Evolutionary conservation across 1,140 invertebrate genomes (phyloP).

Genomic region (Heliconius congener): DNA sequence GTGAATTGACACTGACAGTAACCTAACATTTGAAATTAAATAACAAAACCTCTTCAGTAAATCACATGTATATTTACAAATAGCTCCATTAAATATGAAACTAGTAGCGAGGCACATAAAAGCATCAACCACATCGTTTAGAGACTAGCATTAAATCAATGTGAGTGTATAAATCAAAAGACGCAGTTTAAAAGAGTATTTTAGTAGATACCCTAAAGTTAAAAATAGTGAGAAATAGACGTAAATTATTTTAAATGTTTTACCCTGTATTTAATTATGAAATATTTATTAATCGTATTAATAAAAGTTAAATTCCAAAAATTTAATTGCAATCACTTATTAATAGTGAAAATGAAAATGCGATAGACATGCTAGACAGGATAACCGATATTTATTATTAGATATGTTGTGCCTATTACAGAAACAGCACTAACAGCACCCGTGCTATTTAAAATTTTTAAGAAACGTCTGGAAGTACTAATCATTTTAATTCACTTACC

Average conservation of each 20-base stretch:
- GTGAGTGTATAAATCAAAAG: slow-evolving; percentile 28
- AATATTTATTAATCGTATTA: too few species aligned
- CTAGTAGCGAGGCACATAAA: slow-evolving; percentile 39
- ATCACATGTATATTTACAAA: slow-evolving; percentile 34
- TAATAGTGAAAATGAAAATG: too few species aligned
- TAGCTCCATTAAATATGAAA: slow-evolving; percentile 32
- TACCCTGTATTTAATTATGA: background rate
- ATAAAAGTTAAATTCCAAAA: too few species aligned
- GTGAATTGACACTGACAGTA: slow-evolving; percentile 5
- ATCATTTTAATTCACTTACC: background rate
- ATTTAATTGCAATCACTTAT: too few species aligned
- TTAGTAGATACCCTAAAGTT: background rate
- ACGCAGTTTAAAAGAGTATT: slow-evolving; percentile 1
- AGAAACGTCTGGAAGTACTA: too few species aligned
- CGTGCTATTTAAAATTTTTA: too few species aligned
- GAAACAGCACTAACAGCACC: too few species aligned
- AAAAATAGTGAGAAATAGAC: background rate
- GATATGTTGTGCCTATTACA: too few species aligned
- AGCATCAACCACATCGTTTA: slow-evolving; percentile 44
- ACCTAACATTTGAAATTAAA: slow-evolving; percentile 18
- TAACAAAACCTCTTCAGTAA: slow-evolving; percentile 23
- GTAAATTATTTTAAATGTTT: background rate
- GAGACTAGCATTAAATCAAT: slow-evolving; percentile 34
- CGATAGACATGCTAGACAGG: too few species aligned
- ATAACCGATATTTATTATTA: too few species aligned